Conservation (phyloP, 2,888 invertebrate genomes). For the Hyppa rectilinea region DNA sequence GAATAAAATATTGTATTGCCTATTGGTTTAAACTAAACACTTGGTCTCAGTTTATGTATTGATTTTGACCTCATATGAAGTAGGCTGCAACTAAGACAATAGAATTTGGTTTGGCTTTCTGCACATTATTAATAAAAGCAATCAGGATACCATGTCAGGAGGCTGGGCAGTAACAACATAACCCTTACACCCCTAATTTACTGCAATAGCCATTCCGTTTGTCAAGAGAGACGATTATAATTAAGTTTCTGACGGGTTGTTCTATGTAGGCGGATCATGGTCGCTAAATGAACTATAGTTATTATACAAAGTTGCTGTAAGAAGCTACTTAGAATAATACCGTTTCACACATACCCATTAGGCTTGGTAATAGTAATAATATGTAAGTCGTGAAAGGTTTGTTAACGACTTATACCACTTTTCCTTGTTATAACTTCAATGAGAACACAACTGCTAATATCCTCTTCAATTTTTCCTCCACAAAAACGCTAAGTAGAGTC, state of each 20-base stretch:
- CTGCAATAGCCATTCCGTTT: constrained; percentile 7
- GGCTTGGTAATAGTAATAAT: constrained; percentile 6
- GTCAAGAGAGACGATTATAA: constrained; percentile 30
- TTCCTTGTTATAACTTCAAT: constrained; percentile 13
- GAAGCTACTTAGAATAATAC: constrained; percentile 25
- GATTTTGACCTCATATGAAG: neutral
- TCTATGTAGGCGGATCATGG: constrained; percentile 16
- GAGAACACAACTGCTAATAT: constrained; percentile 11
- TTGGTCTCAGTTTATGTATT: neutral
- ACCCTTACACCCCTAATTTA: constrained; percentile 14
- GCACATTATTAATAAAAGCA: constrained; percentile 15
- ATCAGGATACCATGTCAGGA: constrained; percentile 24
- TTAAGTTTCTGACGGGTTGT: constrained; percentile 17
- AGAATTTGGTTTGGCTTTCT: neutral
- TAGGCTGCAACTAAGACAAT: neutral
- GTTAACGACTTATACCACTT: neutral
- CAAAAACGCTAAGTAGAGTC: constrained; percentile 21
- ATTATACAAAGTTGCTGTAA: neutral
- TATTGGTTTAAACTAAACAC: neutral
- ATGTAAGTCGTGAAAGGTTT: neutral
- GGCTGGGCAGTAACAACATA: constrained; percentile 9
- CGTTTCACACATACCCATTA: constrained; percentile 13
- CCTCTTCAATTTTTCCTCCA: constrained; percentile 15
- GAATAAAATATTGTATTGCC: constrained; percentile 14
- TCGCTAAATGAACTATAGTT: constrained; percentile 29